Base-by-base conservation (phyloP, 1,140 invertebrate genomes). In the Drosophila ohnishii region DNA sequence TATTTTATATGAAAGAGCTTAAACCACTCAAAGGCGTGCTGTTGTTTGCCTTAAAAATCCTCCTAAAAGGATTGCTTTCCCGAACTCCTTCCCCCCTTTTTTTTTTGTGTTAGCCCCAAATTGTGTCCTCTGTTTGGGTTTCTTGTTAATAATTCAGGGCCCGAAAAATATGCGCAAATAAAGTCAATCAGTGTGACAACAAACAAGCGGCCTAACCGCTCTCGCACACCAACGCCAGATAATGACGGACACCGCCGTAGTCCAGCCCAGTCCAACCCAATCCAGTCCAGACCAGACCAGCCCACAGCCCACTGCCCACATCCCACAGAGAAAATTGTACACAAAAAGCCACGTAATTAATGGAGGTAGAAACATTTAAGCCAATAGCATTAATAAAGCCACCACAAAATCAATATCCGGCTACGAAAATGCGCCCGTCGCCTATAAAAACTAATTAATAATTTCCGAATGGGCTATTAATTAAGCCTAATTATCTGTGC, bases 401-500 rank as follows among this genome's bases (percentile, higher is more conserved):
- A 90, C 90, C 90, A 90, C 90, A 91, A 91, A 91, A 91, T 91
- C 90, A 91, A 91, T 91, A 91, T 91, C 78, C 90, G 80, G 88
- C 84, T 91, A 91, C 89, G 87, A 90, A 91, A 91, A 78, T 80
- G 75, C 87, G 83, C 82, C 86, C 85, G 85, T 85, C 88, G 87
- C 90, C 75, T 86, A 90, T 88, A 91, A 91, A 91, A 91, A 91
- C 90, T 91, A 91, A 91, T 91, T 91, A 91, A 91, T 91, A 91
- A 91, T 91, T 91, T 91, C 85, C 90, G 90, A 91, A 91, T 91
- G 90, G 90, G 85, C 90, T 91, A 91, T 91, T 91, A 91, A 91
- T 91, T 91, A 91, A 91, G 88, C 87, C 90, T 91, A 91, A 91
- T 91, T 91, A 91, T 90, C 80, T 87, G 83, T 87, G 83, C 83